phyloP scores from a whole-genome alignment of 2,888 invertebrate genomes.

The Dioctria linearis region DNA sequence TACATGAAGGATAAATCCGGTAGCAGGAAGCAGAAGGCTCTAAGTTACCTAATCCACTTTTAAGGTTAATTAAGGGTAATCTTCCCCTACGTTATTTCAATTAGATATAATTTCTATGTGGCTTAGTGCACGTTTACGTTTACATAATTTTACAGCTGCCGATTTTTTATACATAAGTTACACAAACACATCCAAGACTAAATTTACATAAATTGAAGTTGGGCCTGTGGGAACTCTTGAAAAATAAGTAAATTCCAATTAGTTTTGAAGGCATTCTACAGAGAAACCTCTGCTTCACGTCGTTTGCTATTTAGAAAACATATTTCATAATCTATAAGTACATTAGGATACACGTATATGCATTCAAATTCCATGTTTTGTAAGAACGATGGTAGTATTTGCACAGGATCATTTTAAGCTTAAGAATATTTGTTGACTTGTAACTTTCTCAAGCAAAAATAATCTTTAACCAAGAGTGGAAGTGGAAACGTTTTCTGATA shows the following conservation, averaged over 20 bases:
- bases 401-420: too few species aligned
- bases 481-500: too few species aligned
- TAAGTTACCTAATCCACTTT: conserved; percentile 16
- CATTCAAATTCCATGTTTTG: too few species aligned
- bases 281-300: too few species aligned
- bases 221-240: neutral
- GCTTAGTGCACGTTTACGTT: neutral
- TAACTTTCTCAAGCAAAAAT: too few species aligned
- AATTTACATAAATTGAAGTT: neutral
- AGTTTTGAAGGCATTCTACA: neutral
- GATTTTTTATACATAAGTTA: neutral
- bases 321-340: too few species aligned
- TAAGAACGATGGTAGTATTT: too few species aligned
- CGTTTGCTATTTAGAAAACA: too few species aligned
- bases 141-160: neutral
- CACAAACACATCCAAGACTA: neutral
- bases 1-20: conserved; percentile 11
- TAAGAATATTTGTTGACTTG: too few species aligned
- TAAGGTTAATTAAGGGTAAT: conserved; percentile 22
- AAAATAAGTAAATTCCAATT: neutral
- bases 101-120: conserved; percentile 4
- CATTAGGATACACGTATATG: too few species aligned
- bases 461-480: too few species aligned
- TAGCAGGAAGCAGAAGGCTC: neutral
- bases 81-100: conserved; percentile 7